phyloP scores from a whole-genome alignment of 2,113 vertebrate genomes.

The Cavia aperea region DNA sequence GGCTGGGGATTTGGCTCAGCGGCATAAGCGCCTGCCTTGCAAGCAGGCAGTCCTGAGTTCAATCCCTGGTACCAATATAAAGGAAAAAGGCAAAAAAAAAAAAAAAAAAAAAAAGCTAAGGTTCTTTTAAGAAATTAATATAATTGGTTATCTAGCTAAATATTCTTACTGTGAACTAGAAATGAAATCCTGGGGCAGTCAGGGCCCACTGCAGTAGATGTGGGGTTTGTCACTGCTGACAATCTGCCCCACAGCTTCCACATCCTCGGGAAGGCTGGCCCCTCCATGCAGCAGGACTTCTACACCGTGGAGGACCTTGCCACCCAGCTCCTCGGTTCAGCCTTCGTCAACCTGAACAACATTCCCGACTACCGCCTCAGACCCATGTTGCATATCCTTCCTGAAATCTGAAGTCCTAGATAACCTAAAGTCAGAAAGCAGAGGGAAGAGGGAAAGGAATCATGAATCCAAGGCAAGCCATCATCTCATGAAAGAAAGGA shows the following conservation, averaged over 20 bases:
- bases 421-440: not conserved
- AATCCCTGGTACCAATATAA: too few relatives aligned
- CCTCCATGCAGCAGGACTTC: slow-evolving; percentile 92
- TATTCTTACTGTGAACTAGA: not conserved
- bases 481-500: not conserved
- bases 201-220: not conserved
- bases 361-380: slow-evolving; percentile 93
- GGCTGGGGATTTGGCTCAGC: too few relatives aligned
- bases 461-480: rapidly evolving
- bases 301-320: slow-evolving; percentile 87
- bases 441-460: not conserved
- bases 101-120: not conserved
- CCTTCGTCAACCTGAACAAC: slow-evolving; percentile 86
- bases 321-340: slow-evolving; percentile 85
- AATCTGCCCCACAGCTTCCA: slow-evolving; percentile 81
- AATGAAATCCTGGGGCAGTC: not conserved
- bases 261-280: slow-evolving; percentile 86
- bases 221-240: not conserved
- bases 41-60: too few relatives aligned
- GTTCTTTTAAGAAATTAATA: not conserved
- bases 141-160: not conserved
- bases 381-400: slow-evolving; percentile 95
- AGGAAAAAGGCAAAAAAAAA: too few relatives aligned
- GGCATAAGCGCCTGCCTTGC: too few relatives aligned
- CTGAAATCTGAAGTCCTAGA: not conserved